Base-by-base conservation (phyloP, 2,113 vertebrate species). In the Geothlypis trichas region DNA sequence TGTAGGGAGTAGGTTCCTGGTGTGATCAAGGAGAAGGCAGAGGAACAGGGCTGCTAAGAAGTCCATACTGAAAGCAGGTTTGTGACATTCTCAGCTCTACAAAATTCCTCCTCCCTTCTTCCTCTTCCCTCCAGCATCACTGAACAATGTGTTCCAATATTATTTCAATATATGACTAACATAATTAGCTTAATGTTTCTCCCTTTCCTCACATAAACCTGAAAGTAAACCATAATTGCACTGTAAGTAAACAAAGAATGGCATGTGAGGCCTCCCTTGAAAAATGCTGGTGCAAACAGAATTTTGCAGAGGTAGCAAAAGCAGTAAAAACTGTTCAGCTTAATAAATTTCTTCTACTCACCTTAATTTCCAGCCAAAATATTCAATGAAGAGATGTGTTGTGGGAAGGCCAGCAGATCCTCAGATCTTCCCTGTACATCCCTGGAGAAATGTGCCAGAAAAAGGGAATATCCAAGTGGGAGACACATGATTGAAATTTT, bases 121-220 rank as follows among this genome's bases (percentile, higher is more conserved):
- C 47, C 39, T 84, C 14, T 51, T 46, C 59, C 15, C 18, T 66
- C 31, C 12, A 52, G 20, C 59, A 85, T 41, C 51, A 82, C 55
- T 69, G 33, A 84, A 33, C 10, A 62, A 26, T 7, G 11, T 54
- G 41, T 94, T 93, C 59, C 58, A 68, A 54, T 74, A 89, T 77
- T 63, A 91, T 95, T 96, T 95, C 61, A 90, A 49, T 93, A 51
- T 72, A 87, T 67, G 61, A 55, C 42, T 89, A 88, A 87, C 1
- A 2, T 31, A 88, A 68, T 75, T 76, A 71, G 27, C 41, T 58
- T 93, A 76, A 84, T 57, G 26, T 93, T 96, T 96, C 52, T 61
- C 37, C 74, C 33, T 63, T 91, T 95, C 39, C 65, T 95, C 42
- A 58, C 28, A 42, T 69, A 94, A 97, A 89, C 47, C 80, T 63